A percentile compares a stretch with the other conserved stretches of the same genome.
phyloP scores from a whole-genome alignment of 2,797 vertebrate species.

The Leptoclinus maculatus region DNA sequence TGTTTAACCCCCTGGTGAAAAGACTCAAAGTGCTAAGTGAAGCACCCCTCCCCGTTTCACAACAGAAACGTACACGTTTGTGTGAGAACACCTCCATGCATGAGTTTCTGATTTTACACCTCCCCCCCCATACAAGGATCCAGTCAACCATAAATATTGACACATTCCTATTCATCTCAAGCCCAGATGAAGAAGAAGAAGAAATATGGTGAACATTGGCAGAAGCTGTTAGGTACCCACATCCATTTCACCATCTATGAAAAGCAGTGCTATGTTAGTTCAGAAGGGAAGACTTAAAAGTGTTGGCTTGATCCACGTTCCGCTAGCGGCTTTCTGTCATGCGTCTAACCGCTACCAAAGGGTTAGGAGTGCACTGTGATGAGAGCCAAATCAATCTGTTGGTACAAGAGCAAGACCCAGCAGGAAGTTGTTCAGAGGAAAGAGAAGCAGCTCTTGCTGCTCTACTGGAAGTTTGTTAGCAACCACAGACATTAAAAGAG shows the following conservation, averaged over 20 bases:
- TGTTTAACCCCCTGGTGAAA: conserved; percentile 54
- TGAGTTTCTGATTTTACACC: conserved; percentile 61
- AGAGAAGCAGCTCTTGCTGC: conserved; percentile 45
- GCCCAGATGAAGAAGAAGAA: conserved; percentile 62
- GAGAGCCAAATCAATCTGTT: conserved; percentile 51
- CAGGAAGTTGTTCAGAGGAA: conserved; percentile 44
- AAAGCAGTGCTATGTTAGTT: conserved; percentile 70
- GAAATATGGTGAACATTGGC: conserved; percentile 55
- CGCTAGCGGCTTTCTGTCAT: conserved; percentile 53
- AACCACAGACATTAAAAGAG: conserved; percentile 91
- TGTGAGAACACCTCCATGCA: conserved; percentile 69
- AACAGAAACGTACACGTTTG: conserved; percentile 64
- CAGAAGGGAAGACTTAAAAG: conserved; percentile 42
- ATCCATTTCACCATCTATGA: conserved; percentile 67
- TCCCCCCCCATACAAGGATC: conserved; percentile 38
- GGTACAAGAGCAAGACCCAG: conserved; percentile 40
- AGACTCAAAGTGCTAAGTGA: conserved; percentile 25
- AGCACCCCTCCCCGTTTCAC: conserved; percentile 25
- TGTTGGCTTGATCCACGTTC: conserved; percentile 55
- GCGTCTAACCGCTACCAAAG: conserved; percentile 49
- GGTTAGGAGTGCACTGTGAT: conserved; percentile 50
- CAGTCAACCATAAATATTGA: conserved; percentile 44
- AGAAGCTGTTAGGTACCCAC: conserved; percentile 71
- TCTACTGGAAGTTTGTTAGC: conserved; percentile 82
- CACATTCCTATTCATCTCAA: conserved; percentile 44